Evolutionary conservation across 2,797 vertebrate species (phyloP).

Genomic region (Aphelocoma californica): DNA sequence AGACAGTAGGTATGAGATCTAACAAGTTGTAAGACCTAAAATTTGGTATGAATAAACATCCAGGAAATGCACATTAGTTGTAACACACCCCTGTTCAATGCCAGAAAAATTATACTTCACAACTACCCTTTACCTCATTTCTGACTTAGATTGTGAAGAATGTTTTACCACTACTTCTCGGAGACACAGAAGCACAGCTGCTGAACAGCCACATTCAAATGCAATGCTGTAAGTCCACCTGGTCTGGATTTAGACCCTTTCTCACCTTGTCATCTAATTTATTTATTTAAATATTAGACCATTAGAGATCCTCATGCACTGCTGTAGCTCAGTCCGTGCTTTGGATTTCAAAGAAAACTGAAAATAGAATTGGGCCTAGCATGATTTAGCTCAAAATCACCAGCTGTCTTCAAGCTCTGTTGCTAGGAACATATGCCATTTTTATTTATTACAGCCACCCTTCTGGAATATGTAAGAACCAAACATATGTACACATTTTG

Average conservation of each 20-base stretch:
- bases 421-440: constrained; percentile 25
- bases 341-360: not conserved
- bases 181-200: not conserved
- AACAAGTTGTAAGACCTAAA: not conserved
- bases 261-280: not conserved
- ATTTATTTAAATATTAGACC: not conserved
- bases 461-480: not conserved
- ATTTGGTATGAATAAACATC: not conserved
- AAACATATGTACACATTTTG: constrained; percentile 19
- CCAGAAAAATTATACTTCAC: not conserved
- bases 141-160: not conserved
- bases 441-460: constrained; percentile 32
- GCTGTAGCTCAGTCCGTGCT: not conserved
- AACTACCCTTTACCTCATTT: not conserved
- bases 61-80: not conserved
- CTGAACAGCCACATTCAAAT: not conserved
- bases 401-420: constrained; percentile 37
- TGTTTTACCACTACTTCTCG: not conserved
- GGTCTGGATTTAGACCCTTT: not conserved
- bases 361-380: constrained; percentile 32
- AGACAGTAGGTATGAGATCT: not conserved
- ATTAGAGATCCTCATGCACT: not conserved
- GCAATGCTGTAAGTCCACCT: not conserved
- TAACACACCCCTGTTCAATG: not conserved
- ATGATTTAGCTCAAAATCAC: not conserved